Evolutionary conservation across 2,797 vertebrate genomes (phyloP).

Genomic region (Diglossa cyanea): DNA sequence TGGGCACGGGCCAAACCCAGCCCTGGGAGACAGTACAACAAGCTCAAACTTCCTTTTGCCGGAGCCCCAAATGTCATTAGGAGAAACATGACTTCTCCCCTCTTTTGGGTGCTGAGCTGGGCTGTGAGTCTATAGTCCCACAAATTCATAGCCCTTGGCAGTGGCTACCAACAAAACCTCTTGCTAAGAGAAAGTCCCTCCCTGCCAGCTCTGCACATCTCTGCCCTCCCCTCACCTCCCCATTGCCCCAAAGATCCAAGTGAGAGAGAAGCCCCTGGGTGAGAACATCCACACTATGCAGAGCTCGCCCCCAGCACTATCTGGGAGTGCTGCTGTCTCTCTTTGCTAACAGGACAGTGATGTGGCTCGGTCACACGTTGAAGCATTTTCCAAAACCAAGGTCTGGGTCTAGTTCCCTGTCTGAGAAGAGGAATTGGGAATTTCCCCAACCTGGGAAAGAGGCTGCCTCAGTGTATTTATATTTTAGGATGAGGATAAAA

Average conservation of each 20-base stretch:
- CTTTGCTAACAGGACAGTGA: not conserved
- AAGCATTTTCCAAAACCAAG: not conserved
- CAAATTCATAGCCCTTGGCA: not conserved
- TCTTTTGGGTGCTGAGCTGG: not conserved
- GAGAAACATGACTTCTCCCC: not conserved
- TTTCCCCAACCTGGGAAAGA: not conserved
- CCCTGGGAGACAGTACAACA: not conserved
- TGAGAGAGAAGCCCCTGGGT: fast-evolving
- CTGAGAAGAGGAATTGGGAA: not conserved
- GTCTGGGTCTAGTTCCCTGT: not conserved
- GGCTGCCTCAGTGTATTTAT: not conserved
- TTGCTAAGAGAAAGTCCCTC: not conserved
- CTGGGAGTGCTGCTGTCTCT: not conserved
- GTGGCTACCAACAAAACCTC: not conserved
- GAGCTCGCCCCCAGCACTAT: not conserved
- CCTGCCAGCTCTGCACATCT: not conserved
- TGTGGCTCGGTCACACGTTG: fast-evolving
- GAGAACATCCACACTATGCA: not conserved
- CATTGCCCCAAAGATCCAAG: not conserved
- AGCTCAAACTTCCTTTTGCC: not conserved
- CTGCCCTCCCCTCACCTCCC: not conserved
- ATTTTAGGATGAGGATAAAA: not conserved
- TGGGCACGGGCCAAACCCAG: not conserved
- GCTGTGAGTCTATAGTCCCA: not conserved
- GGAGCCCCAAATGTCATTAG: not conserved